phyloP scores from a whole-genome alignment of 2,888 invertebrate species.

The Sarcophaga carnaria region DNA sequence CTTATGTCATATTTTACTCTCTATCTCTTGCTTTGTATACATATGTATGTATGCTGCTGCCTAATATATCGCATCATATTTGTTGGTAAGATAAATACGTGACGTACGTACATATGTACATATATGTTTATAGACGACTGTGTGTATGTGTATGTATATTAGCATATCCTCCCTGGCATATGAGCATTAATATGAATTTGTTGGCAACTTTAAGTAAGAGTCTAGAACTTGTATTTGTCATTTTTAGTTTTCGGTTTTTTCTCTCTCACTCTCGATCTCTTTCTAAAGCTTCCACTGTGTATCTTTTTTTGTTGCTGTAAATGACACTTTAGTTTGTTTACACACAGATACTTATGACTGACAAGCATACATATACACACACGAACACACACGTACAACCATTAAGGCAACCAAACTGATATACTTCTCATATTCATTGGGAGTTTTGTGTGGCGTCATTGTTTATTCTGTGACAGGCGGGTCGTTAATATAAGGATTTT shows the following conservation, averaged over 20 bases:
- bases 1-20: slow-evolving; percentile 64
- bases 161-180: background rate
- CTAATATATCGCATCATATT: too few relatives aligned
- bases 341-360: background rate
- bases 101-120: too few relatives aligned
- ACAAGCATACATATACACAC: slow-evolving; percentile 13
- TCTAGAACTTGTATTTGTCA: slow-evolving; percentile 34
- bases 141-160: background rate
- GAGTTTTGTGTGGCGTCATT: slow-evolving; percentile 64
- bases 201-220: background rate
- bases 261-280: slow-evolving; percentile 2
- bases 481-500: slow-evolving; percentile 68
- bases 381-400: background rate
- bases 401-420: background rate
- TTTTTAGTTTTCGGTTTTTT: background rate
- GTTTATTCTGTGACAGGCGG: slow-evolving; percentile 66
- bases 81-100: too few relatives aligned
- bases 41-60: background rate
- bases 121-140: too few relatives aligned
- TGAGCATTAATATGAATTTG: too few relatives aligned
- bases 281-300: slow-evolving; percentile 13
- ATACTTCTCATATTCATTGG: slow-evolving; percentile 12
- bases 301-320: slow-evolving; percentile 30
- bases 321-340: slow-evolving; percentile 60
- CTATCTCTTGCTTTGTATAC: background rate